phyloP scores from a whole-genome alignment of 2,888 invertebrate species.

The Athetis lepigone region DNA sequence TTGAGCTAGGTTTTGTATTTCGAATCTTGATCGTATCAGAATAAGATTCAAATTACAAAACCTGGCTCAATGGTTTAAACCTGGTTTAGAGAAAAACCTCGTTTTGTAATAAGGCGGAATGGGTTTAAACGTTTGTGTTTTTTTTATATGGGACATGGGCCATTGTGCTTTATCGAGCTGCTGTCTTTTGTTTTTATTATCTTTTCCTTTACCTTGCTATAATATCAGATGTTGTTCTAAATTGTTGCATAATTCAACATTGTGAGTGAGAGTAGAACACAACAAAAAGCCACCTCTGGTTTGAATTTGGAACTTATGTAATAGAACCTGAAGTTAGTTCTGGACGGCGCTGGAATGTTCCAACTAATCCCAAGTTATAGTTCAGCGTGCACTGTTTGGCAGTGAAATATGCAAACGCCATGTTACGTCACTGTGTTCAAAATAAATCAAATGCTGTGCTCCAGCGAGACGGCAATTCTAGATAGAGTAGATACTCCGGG shows the following conservation, averaged over 20 bases:
- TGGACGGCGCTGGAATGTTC: slow-evolving; percentile 18
- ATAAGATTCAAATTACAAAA: too few species aligned
- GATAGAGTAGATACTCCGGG: neutral
- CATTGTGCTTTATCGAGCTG: neutral
- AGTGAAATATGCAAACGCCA: slow-evolving; percentile 24
- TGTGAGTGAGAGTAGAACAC: too few species aligned
- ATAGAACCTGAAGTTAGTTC: slow-evolving; percentile 8
- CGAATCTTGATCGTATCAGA: too few species aligned
- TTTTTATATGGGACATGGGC: neutral
- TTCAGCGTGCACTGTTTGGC: slow-evolving; percentile 6
- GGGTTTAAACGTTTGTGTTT: neutral
- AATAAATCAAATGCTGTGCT: slow-evolving; percentile 23
- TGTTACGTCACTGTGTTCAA: slow-evolving; percentile 2
- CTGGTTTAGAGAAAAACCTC: too few species aligned
- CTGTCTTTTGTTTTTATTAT: slow-evolving; percentile 1
- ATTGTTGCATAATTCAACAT: too few species aligned
- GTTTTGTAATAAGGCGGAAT: too few species aligned
- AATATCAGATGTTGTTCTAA: too few species aligned
- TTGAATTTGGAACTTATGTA: slow-evolving; percentile 16
- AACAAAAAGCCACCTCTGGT: neutral
- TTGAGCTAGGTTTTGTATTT: too few species aligned
- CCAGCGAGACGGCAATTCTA: neutral
- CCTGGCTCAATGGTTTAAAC: too few species aligned
- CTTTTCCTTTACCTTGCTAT: too few species aligned
- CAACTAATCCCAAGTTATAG: slow-evolving; percentile 24